Conservation (phyloP, 2,888 invertebrate genomes). For the Hirtodrosophila confusa region DNA sequence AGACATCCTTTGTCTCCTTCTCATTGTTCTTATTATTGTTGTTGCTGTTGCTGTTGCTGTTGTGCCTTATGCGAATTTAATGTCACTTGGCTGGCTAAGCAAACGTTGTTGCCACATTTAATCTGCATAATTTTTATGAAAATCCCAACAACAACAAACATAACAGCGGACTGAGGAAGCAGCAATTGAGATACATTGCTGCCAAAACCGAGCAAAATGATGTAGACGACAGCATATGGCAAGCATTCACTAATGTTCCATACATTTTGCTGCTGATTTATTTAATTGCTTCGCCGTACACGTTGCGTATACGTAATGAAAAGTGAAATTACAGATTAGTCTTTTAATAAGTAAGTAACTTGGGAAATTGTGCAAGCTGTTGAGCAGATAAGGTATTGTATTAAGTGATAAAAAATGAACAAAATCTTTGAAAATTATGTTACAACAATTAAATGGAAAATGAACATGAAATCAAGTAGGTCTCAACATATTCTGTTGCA, state of each 20-base stretch:
- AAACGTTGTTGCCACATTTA: conserved; percentile 71
- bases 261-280: conserved; percentile 35
- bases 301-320: conserved; percentile 43
- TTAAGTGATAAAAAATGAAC: too few species aligned
- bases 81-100: conserved; percentile 62
- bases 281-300: conserved; percentile 50
- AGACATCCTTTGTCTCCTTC: conserved; percentile 56
- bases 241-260: conserved; percentile 20
- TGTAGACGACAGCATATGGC: conserved; percentile 23
- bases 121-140: conserved; percentile 76
- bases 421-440: too few species aligned
- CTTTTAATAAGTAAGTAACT: conserved; percentile 18
- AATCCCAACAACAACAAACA: conserved; percentile 35
- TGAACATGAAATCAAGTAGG: too few species aligned
- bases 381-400: too few species aligned
- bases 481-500: too few species aligned
- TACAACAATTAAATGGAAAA: too few species aligned
- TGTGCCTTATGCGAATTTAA: conserved; percentile 72
- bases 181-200: conserved; percentile 17
- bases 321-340: conserved; percentile 34
- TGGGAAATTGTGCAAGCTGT: conserved; percentile 3
- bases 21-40: conserved; percentile 6
- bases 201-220: conserved; percentile 7
- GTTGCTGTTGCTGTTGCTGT: conserved; percentile 8
- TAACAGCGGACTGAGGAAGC: conserved; percentile 1